phyloP scores from a whole-genome alignment of 2,888 invertebrate genomes.

The Lathronympha strigana region DNA sequence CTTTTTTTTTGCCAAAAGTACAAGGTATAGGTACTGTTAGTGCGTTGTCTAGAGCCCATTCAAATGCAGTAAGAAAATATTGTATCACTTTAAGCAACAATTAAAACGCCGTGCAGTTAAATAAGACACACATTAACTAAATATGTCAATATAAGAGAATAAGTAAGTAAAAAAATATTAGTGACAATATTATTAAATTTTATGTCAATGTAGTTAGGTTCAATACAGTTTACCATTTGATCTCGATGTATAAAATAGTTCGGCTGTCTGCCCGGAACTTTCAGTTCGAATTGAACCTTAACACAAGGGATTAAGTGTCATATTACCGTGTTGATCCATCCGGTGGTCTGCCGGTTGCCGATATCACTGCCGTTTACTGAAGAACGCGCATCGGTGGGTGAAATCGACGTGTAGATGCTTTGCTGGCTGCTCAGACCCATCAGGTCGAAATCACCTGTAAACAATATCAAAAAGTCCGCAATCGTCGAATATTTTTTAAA shows the following conservation, averaged over 20 bases:
- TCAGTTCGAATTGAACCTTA: background rate
- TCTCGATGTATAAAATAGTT: background rate
- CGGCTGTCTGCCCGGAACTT: background rate
- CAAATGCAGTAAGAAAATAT: too few relatives aligned
- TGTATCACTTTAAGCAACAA: too few relatives aligned
- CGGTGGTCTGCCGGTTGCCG: slow-evolving; percentile 85
- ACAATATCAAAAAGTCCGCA: background rate
- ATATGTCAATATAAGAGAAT: too few relatives aligned
- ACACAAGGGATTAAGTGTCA: slow-evolving; percentile 57
- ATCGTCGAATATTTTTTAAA: background rate
- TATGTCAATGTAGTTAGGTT: background rate
- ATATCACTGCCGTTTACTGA: slow-evolving; percentile 83
- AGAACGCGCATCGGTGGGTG: slow-evolving; percentile 76
- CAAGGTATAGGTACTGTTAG: too few relatives aligned
- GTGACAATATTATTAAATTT: too few relatives aligned
- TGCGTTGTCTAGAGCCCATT: too few relatives aligned
- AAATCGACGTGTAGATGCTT: slow-evolving; percentile 73
- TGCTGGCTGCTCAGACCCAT: slow-evolving; percentile 74
- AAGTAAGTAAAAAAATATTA: too few relatives aligned
- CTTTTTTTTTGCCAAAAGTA: too few relatives aligned
- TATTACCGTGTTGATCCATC: slow-evolving; percentile 98
- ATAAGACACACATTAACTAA: too few relatives aligned
- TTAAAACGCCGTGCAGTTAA: too few relatives aligned
- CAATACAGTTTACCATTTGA: background rate
- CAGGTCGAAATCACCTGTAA: slow-evolving; percentile 57